Conservation (phyloP, 2,797 vertebrate species). For the Chlorospingus semifuscus region DNA sequence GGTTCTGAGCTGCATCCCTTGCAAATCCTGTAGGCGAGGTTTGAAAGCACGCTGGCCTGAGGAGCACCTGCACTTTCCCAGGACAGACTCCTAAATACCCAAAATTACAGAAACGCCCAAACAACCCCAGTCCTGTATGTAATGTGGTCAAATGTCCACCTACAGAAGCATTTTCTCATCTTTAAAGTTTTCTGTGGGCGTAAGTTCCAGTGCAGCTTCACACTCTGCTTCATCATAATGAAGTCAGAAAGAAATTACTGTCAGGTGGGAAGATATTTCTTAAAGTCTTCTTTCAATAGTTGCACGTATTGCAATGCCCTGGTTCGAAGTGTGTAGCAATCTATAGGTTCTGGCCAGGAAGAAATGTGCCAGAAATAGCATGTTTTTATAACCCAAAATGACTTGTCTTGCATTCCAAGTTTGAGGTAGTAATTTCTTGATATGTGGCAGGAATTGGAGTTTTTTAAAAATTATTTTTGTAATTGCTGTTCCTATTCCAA, state of each 20-base stretch:
- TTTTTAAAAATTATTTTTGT: not conserved
- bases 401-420: not conserved
- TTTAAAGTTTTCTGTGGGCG: slow-evolving; percentile 62
- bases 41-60: slow-evolving; percentile 39
- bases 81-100: slow-evolving; percentile 46
- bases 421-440: not conserved
- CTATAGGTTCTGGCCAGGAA: not conserved
- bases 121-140: not conserved
- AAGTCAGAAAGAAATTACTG: slow-evolving; percentile 60
- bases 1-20: slow-evolving; percentile 33
- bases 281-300: slow-evolving; percentile 49
- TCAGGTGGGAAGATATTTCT: slow-evolving; percentile 54
- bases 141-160: slow-evolving; percentile 57
- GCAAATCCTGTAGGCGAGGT: slow-evolving; percentile 40
- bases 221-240: slow-evolving; percentile 47
- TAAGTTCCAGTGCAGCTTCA: slow-evolving; percentile 29
- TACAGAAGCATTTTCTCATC: slow-evolving; percentile 59
- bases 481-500: not conserved
- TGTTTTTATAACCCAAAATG: not conserved
- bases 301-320: not conserved
- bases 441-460: not conserved
- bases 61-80: slow-evolving; percentile 59
- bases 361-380: not conserved
- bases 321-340: slow-evolving; percentile 7
- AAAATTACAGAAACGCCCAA: slow-evolving; percentile 18